Percentiles rank a stretch among this genome's conserved stretches.
phyloP scores from a whole-genome alignment of 1,140 invertebrate genomes.

The Diorhabda sublineata region DNA sequence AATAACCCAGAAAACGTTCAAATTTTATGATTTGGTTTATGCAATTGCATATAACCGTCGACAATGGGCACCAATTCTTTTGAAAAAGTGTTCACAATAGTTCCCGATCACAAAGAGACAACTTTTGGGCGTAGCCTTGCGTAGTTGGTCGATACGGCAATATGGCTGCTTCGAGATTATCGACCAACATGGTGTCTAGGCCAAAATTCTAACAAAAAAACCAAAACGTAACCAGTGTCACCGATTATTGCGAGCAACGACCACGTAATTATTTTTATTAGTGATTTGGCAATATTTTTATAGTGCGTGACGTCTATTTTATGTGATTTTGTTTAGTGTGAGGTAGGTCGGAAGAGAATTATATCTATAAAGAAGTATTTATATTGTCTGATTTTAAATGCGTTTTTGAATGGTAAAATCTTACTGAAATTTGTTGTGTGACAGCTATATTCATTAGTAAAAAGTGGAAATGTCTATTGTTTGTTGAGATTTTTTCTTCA shows the following conservation, averaged over 20 bases:
- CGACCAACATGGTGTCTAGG: conserved; percentile 29
- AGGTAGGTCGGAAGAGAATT: conserved; percentile 31
- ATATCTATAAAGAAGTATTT: conserved; percentile 19
- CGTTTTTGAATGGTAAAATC: too few species aligned
- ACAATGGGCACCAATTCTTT: conserved; percentile 13
- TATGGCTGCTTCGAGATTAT: conserved; percentile 26
- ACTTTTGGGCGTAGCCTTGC: conserved; percentile 30
- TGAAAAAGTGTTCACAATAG: conserved; percentile 25
- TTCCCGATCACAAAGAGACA: conserved; percentile 27
- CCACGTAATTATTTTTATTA: conserved; percentile 22
- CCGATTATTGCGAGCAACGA: conserved; percentile 26
- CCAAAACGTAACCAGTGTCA: conserved; percentile 25
- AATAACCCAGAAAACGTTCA: neutral
- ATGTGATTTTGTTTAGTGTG: conserved; percentile 19
- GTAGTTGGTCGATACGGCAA: conserved; percentile 36
- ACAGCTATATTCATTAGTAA: too few species aligned
- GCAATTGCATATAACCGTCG: neutral
- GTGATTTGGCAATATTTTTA: conserved; percentile 13
- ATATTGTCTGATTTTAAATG: conserved; percentile 2
- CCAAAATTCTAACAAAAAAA: conserved; percentile 28
- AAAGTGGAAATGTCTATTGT: too few species aligned
- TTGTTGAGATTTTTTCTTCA: too few species aligned
- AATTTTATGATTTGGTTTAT: conserved; percentile 2
- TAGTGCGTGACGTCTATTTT: conserved; percentile 22
- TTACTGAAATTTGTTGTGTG: too few species aligned